These are phyloP conservation scores for Scaptodrosophila lebanonensis DNA, from an alignment of 1,140 invertebrate genomes.

Conservation along the genomic window DNA sequence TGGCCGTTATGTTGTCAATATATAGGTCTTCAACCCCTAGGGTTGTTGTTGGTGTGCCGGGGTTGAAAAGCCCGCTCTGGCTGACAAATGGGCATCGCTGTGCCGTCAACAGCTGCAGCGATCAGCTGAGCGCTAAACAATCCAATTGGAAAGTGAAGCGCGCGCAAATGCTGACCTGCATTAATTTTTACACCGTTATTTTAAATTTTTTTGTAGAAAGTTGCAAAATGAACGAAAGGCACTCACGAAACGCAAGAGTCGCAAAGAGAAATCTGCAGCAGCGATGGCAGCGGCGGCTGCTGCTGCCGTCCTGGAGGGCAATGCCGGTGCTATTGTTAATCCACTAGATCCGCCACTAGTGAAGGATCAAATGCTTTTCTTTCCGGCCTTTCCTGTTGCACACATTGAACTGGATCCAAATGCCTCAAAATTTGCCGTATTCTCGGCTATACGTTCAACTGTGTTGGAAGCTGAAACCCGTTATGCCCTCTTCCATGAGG, in stretches of 20 bases:
- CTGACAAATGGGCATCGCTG: constrained; percentile 39
- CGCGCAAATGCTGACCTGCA: constrained; percentile 45
- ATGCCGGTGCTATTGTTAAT: constrained; percentile 50
- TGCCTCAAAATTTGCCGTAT: constrained; percentile 76
- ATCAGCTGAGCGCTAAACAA: constrained; percentile 48
- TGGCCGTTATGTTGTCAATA: constrained; percentile 13
- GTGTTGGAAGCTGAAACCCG: constrained; percentile 73
- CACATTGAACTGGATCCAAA: constrained; percentile 76
- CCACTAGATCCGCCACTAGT: constrained; percentile 62
- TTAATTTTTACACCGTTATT: constrained; percentile 39
- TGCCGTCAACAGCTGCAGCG: too few relatives aligned
- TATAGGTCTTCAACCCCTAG: constrained; percentile 66
- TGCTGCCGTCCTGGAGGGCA: constrained; percentile 52
- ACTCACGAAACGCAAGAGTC: constrained; percentile 67
- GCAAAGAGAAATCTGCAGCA: constrained; percentile 69
- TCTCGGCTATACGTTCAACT: constrained; percentile 70
- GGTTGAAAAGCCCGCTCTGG: constrained; percentile 47
- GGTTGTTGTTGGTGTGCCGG: constrained; percentile 15
- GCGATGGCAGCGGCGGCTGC: constrained; percentile 52
- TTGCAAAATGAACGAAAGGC: constrained; percentile 66
- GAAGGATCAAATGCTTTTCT: constrained; percentile 62
- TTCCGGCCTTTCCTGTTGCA: constrained; percentile 63
- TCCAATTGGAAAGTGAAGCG: constrained; percentile 25
- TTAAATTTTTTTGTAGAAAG: constrained; percentile 36
- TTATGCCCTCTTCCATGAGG: constrained; percentile 67